These are phyloP conservation scores for Euzetes globulus DNA, from an alignment of 2,888 invertebrate species.

Conservation along the genomic window DNA sequence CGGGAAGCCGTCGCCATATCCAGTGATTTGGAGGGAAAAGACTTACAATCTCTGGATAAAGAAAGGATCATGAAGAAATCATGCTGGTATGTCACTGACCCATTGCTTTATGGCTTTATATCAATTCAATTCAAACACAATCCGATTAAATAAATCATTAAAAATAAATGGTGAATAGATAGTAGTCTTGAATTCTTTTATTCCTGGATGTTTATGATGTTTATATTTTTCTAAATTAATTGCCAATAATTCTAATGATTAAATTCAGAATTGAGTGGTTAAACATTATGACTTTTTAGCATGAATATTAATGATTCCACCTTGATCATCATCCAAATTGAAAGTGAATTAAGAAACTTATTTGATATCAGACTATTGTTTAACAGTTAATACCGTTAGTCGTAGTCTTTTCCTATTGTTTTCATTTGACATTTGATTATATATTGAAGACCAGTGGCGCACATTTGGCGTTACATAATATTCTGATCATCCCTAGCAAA, in stretches of 20 bases:
- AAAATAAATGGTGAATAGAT: too few species aligned
- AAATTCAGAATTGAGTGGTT: too few species aligned
- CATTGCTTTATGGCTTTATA: neutral
- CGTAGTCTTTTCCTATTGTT: neutral
- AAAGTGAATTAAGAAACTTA: too few species aligned
- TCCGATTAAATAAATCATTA: too few species aligned
- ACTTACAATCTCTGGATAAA: neutral
- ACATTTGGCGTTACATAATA: neutral
- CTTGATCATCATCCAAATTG: too few species aligned
- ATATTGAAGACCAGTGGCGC: neutral
- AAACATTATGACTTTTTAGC: too few species aligned
- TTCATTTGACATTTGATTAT: neutral
- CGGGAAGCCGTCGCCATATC: conserved; percentile 30
- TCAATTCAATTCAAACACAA: neutral
- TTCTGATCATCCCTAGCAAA: neutral
- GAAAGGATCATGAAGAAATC: conserved; percentile 29
- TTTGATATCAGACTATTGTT: neutral
- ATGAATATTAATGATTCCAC: too few species aligned
- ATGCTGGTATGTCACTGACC: conserved; percentile 23
- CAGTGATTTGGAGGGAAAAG: conserved; percentile 3
- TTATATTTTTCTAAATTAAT: too few species aligned
- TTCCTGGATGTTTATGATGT: too few species aligned
- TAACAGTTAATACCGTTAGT: neutral
- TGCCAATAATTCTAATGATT: too few species aligned
- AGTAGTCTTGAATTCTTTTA: too few species aligned